phyloP scores from a whole-genome alignment of 2,888 invertebrate genomes.

The Eubasilissa splendida region DNA sequence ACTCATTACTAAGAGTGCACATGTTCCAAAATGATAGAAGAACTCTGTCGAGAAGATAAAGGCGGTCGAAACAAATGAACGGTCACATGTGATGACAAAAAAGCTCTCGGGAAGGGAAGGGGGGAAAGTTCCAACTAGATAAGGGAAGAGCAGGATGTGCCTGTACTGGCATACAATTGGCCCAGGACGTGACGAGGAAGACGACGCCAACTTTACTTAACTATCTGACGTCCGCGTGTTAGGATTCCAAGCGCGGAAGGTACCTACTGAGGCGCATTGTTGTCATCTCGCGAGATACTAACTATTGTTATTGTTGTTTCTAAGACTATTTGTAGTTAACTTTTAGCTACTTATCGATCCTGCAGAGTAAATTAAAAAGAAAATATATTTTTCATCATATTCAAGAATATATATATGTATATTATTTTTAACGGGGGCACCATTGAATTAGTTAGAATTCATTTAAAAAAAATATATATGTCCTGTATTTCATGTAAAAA shows the following conservation, averaged over 20 bases:
- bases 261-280: too few species aligned
- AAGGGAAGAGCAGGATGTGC: constrained; percentile 28
- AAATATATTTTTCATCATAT: too few species aligned
- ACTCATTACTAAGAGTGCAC: constrained; percentile 28
- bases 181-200: constrained; percentile 49
- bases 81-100: constrained; percentile 35
- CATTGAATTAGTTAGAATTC: too few species aligned
- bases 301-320: too few species aligned
- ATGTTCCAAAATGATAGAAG: constrained; percentile 15
- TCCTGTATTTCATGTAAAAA: too few species aligned
- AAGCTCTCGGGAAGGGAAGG: constrained; percentile 1
- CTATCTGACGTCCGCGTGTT: constrained; percentile 18
- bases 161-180: constrained; percentile 47
- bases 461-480: too few species aligned
- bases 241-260: not conserved
- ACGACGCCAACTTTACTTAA: constrained; percentile 34
- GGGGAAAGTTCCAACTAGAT: constrained; percentile 23
- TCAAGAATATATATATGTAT: too few species aligned
- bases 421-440: too few species aligned
- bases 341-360: too few species aligned
- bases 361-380: too few species aligned
- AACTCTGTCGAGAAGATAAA: constrained; percentile 12
- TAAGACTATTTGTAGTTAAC: too few species aligned
- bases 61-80: constrained; percentile 28
- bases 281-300: too few species aligned